phyloP scores from a whole-genome alignment of 2,888 invertebrate species.

The Pollenia angustigena region DNA sequence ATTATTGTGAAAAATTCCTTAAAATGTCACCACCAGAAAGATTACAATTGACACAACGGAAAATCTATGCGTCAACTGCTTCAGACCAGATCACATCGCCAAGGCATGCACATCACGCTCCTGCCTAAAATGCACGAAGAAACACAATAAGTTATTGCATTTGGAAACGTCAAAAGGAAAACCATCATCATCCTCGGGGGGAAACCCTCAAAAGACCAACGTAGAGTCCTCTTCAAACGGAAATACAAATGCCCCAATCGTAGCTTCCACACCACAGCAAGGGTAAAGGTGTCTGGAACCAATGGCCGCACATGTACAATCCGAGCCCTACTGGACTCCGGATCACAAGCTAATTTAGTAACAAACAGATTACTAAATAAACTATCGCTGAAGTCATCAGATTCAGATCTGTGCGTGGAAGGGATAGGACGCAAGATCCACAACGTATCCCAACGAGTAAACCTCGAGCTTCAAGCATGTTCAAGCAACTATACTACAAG shows the following conservation, averaged over 20 bases:
- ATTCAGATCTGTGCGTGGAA: not conserved
- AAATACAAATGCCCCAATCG: not conserved
- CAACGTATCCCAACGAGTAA: no score
- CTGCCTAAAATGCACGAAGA: slow-evolving; percentile 6
- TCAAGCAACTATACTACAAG: not conserved
- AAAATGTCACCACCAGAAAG: not conserved
- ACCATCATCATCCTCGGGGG: not conserved
- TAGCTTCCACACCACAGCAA: not conserved
- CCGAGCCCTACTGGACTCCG: no score
- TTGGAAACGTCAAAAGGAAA: slow-evolving; percentile 1
- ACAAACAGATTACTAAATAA: not conserved
- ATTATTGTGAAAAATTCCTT: slow-evolving; percentile 1
- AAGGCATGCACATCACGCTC: slow-evolving; percentile 10
- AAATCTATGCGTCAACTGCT: not conserved
- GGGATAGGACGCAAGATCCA: no score
- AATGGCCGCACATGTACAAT: not conserved
- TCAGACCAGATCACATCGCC: not conserved
- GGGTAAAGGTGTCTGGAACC: not conserved
- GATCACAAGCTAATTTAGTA: no score
- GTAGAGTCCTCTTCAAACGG: not conserved
- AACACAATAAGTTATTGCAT: slow-evolving; percentile 13
- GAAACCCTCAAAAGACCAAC: not conserved
- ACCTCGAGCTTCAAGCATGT: not conserved
- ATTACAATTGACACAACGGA: not conserved
- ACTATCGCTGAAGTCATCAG: not conserved